Base-by-base conservation (phyloP, 2,113 vertebrate species). In the Solea senegalensis region DNA sequence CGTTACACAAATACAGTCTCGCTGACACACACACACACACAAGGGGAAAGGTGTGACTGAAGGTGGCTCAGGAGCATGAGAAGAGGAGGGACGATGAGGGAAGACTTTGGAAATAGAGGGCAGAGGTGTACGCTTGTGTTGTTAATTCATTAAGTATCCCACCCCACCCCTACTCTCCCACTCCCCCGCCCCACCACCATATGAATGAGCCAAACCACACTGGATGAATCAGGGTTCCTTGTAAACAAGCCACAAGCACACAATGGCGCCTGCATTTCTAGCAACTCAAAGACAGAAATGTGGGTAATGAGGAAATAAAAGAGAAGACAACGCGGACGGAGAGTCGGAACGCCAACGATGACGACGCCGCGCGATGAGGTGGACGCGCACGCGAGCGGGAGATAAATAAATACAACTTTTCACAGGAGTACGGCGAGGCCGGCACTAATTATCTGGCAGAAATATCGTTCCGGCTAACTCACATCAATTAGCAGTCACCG, bases 201-300 rank as follows among this genome's bases (percentile, higher is more conserved):
- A 48, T 15, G 0, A 71, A 52, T 60, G 55, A 87, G 88, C 88
- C 89, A 91, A 91, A 91, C 88, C 91, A 88, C 85, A 87, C 69
- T 78, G 85, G 80, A 83, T 82, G 86, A 91, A 91, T 91, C 91
- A 88, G 77, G 72, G 84, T 85, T 91, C 85, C 89, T 88, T 81
- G 74, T 91, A 91, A 92, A 92, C 90, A 89, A 86, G 81, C 85
- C 81, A 49, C 86, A 90, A 90, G 82, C 74, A 90, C 90, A 89
- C 84, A 91, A 90, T 88, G 91, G 91, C 88, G 89, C 88, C 88
- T 86, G 59, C 68, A 55, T 86, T 80, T 82, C 83, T 72, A 72
- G 68, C 69, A 51, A 76, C 59, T 69, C 54, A 41, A 69, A 72
- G 65, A 71, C 67, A 82, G 74, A 74, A 80, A 56, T 59, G 53